Conservation (phyloP, 2,888 invertebrate genomes). For the Drosophila colorata region DNA sequence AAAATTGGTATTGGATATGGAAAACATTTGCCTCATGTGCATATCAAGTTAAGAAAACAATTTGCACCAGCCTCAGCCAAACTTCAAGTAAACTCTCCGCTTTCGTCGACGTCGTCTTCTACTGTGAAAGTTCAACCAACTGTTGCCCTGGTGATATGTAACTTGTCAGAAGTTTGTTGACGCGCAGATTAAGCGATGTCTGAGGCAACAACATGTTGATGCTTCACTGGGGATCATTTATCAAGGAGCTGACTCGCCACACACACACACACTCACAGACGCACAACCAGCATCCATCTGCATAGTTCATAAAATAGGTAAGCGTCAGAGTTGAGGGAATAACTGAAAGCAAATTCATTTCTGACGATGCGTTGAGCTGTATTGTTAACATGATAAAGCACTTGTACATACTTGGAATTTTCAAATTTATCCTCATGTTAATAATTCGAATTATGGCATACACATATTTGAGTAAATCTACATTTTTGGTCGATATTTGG, state of each 20-base stretch:
- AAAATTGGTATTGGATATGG: slow-evolving; percentile 24
- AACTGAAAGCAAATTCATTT: slow-evolving; percentile 28
- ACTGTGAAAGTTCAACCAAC: slow-evolving; percentile 61
- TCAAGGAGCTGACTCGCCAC: slow-evolving; percentile 56
- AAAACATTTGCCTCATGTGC: slow-evolving; percentile 12
- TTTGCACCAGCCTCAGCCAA: slow-evolving; percentile 9
- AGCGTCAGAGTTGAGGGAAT: neutral
- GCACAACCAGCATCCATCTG: slow-evolving; percentile 2
- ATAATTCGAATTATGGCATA: neutral
- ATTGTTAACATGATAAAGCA: slow-evolving; percentile 31
- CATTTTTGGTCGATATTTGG: no score
- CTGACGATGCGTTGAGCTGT: slow-evolving; percentile 35
- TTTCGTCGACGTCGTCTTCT: slow-evolving; percentile 5
- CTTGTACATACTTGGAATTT: slow-evolving; percentile 2
- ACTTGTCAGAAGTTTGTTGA: slow-evolving; percentile 80
- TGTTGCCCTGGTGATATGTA: slow-evolving; percentile 72
- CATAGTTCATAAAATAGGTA: slow-evolving; percentile 35
- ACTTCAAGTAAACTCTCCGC: slow-evolving; percentile 14
- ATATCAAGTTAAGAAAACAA: slow-evolving; percentile 24
- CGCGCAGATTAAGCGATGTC: slow-evolving; percentile 68
- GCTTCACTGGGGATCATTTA: slow-evolving; percentile 64
- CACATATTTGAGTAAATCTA: no score
- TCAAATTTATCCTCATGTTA: neutral
- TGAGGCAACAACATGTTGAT: slow-evolving; percentile 56
- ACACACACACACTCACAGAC: slow-evolving; percentile 12